Evolutionary conservation across 2,797 vertebrate genomes (phyloP), one percentile per base, ranked within the genome.

Genomic region (Crocidura indochinensis): DNA sequence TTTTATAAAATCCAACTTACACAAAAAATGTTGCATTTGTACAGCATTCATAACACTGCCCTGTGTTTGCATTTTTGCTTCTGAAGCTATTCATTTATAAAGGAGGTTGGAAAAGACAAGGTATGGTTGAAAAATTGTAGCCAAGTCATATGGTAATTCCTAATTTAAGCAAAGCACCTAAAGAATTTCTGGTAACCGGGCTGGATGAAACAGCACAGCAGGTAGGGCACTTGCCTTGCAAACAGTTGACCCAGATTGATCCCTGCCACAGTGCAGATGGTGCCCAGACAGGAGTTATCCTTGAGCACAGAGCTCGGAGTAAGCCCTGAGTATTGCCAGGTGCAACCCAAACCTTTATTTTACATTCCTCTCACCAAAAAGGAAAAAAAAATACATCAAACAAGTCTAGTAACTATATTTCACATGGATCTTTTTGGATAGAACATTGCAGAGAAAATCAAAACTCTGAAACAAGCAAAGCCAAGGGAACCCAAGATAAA

Each of bases 1-100:
- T 96, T 96, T 90, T 96, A 92, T 94, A 92, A 96, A 96, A 84
- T 96, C 88, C 94, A 87, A 31, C 90, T 88, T 93, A 53, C 93
- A 91, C 38, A 91, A 93, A 92, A 97, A 92, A 31, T 0, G 15
- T 47, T 93, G 87, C 38, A 15, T 60, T 87, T 95, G 68, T 94
- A 78, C 76, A 87, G 72, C 22, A 7, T 29, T 93, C 75, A 14
- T 74, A 88, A 68, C 84, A 83, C 44, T 77, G 81, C 92, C 47
- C 91, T 75, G 69, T 87, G 88, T 74, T 95, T 95, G 38, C 65
- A 68, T 29, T 94, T 73, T 84, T 92, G 46, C 29, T 93, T 79
- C 84, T 94, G 31, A 82, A 92, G 64, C 78, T 62, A 72, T 67
- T 89, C 20, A 0, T 38, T 90, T 84, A 27, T 27, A 75, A 53